Evolutionary conservation across 2,888 invertebrate genomes (phyloP).

Genomic region (Erebia epiphron): DNA sequence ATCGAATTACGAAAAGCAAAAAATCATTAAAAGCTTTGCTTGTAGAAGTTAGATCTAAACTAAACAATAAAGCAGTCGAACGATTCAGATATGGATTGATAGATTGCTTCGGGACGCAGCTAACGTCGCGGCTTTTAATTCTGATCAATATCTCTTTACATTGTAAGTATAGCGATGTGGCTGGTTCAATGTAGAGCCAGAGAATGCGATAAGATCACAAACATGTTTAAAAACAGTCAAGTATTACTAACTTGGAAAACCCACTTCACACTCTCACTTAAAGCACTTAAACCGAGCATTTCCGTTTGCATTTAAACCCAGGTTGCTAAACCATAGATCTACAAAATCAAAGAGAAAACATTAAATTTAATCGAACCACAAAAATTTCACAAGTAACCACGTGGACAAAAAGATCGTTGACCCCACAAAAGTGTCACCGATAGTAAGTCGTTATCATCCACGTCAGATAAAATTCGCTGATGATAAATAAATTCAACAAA

Average conservation of each 20-base stretch:
- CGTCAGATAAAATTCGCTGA: constrained; percentile 60
- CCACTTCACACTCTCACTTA: constrained; percentile 61
- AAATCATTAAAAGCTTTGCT: neutral
- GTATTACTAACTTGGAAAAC: constrained; percentile 17
- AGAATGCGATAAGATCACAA: constrained; percentile 45
- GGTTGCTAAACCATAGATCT: neutral
- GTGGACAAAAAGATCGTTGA: constrained; percentile 68
- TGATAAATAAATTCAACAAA: constrained; percentile 59
- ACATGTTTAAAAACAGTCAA: constrained; percentile 41
- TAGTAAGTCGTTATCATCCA: constrained; percentile 64
- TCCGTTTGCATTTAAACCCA: neutral
- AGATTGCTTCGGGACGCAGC: constrained; percentile 44
- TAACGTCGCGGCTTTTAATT: constrained; percentile 50
- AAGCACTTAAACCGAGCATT: constrained; percentile 35
- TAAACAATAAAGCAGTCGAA: constrained; percentile 66
- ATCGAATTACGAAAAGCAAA: neutral
- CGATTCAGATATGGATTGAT: constrained; percentile 59
- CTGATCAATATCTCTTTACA: constrained; percentile 47
- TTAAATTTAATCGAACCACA: constrained; percentile 6
- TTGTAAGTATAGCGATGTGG: constrained; percentile 24
- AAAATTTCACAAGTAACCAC: constrained; percentile 67
- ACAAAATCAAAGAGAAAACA: neutral
- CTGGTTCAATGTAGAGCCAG: constrained; percentile 28
- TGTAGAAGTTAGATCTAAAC: constrained; percentile 46
- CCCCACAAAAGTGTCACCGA: constrained; percentile 64